These are phyloP conservation scores for Drosophila subobscura DNA, from an alignment of 1,140 invertebrate species.

Conservation along the genomic window DNA sequence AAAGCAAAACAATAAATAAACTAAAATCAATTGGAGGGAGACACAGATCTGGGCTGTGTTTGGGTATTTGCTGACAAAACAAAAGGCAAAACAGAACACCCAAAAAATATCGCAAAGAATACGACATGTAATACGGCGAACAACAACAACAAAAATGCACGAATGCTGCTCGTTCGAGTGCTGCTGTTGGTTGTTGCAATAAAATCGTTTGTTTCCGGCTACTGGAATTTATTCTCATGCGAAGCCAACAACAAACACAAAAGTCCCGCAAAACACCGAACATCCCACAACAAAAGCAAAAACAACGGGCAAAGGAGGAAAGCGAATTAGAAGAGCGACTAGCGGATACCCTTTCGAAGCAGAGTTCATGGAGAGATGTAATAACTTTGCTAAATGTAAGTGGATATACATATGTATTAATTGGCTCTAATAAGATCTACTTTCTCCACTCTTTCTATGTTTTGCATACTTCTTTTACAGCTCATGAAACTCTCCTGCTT, in stretches of 20 bases:
- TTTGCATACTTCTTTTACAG: too few species aligned
- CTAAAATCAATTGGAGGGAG: slow-evolving; percentile 70
- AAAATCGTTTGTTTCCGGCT: slow-evolving; percentile 81
- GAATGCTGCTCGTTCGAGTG: slow-evolving; percentile 36
- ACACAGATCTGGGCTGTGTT: slow-evolving; percentile 21
- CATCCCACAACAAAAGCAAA: slow-evolving; percentile 7
- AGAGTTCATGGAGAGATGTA: too few species aligned
- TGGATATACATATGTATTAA: too few species aligned
- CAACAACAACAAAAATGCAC: slow-evolving; percentile 40
- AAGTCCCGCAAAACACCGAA: slow-evolving; percentile 9
- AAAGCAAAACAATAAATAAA: slow-evolving; percentile 82
- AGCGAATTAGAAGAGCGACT: too few species aligned
- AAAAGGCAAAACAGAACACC: slow-evolving; percentile 64
- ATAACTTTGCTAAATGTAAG: too few species aligned
- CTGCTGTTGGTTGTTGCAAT: slow-evolving; percentile 61
- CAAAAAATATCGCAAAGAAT: slow-evolving; percentile 62
- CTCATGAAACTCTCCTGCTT: too few species aligned
- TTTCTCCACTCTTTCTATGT: too few species aligned
- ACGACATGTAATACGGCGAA: slow-evolving; percentile 70
- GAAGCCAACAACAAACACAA: slow-evolving; percentile 63
- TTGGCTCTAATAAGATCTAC: too few species aligned
- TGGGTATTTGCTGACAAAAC: slow-evolving; percentile 50
- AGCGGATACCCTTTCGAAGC: too few species aligned
- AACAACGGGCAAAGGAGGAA: not conserved
- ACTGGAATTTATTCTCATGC: slow-evolving; percentile 76